Evolutionary conservation across 2,797 vertebrate species (phyloP), one percentile per base, ranked within the genome.

Genomic region (Pitangus sulphuratus): DNA sequence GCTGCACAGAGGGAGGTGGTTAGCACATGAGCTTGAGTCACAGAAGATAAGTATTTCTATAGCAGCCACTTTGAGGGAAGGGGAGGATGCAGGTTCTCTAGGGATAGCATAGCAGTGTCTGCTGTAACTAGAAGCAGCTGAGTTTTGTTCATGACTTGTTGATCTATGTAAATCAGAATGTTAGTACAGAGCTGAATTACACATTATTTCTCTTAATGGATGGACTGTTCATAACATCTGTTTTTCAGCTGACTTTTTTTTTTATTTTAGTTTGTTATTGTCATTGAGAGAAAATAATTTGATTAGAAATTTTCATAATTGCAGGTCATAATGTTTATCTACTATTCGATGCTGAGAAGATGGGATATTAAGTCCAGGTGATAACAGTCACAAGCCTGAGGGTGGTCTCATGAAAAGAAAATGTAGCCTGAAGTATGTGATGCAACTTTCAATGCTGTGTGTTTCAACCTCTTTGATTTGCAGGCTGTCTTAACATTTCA

Each of bases 11-110:
- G 68, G 75, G 84, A 89, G 89, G 84, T 5, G 11, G 62, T 80
- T 77, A 89, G 79, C 84, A 80, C 91, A 85, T 96, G 87, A 94
- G 77, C 48, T 80, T 95, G 94, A 96, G 70, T 95, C 96, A 96
- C 6, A 9, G 56, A 21, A 91, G 66, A 87, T 76, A 90, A 93
- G 37, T 60, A 71, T 76, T 93, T 95, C 74, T 93, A 15, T 71
- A 91, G 89, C 77, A 93, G 85, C 56, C 48, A 70, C 85, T 94
- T 65, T 68, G 74, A 87, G 47, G 69, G 54, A 87, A 92, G n/a
- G 66, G 31, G 37, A 80, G 56, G 54, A 75, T 58, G 78, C 31
- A 74, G 44, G 5, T n/a, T 82, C 77, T 90, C 40, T 40, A 82
- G 70, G 74, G 56, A 44, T 33, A 56, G 45, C 26, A 15, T 5